phyloP scores from a whole-genome alignment of 1,140 invertebrate genomes.

The Bilobella aurantiaca region DNA sequence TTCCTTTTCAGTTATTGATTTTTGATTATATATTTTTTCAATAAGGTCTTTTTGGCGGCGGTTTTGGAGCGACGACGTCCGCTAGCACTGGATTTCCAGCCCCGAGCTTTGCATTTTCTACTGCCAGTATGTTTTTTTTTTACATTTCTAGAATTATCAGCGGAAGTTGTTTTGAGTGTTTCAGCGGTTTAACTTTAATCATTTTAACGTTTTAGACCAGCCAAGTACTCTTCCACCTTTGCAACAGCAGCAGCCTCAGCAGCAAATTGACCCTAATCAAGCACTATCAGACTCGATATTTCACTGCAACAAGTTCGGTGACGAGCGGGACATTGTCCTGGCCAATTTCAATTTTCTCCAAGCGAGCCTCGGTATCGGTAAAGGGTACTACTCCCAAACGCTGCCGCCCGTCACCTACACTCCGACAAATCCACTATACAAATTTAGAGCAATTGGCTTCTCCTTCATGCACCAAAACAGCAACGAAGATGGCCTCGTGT shows the following conservation, averaged over 20 bases:
- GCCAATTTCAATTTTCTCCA: conserved; percentile 89
- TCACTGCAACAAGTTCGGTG: conserved; percentile 75
- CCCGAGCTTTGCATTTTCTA: conserved; percentile 14
- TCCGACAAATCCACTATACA: conserved; percentile 77
- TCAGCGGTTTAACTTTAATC: neutral
- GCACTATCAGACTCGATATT: conserved; percentile 66
- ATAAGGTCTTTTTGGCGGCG: neutral
- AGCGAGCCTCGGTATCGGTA: conserved; percentile 80
- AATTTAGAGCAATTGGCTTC: conserved; percentile 74
- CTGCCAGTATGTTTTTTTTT: neutral
- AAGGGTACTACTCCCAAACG: conserved; percentile 63
- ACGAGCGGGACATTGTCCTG: conserved; percentile 80
- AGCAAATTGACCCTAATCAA: conserved; percentile 49
- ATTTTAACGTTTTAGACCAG: neutral
- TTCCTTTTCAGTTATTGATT: too few species aligned
- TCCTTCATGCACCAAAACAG: conserved; percentile 25
- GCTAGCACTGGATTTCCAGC: neutral
- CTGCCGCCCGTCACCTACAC: conserved; percentile 67
- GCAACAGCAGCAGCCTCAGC: conserved; percentile 48
- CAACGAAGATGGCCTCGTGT: conserved; percentile 33
- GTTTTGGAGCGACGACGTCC: neutral
- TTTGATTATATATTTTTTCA: neutral
- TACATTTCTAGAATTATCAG: neutral
- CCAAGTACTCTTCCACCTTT: conserved; percentile 3
- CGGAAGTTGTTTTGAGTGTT: too few species aligned